Evolutionary conservation across 35 echinoderm and acorn worm genomes (phyloP).

Genomic region (Apostichopus parvimensis): DNA sequence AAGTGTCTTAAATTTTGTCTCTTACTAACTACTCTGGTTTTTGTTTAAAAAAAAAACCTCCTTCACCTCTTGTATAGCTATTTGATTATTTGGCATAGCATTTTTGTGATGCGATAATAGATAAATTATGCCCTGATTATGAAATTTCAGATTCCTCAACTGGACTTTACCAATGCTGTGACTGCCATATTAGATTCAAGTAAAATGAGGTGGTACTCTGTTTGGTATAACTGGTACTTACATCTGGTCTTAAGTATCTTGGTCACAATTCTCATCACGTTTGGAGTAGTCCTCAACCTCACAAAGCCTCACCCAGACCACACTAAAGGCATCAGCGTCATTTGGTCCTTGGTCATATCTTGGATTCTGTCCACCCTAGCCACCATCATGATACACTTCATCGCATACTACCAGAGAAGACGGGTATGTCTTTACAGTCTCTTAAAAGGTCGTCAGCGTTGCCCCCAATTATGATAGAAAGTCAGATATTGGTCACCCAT

Average conservation of each 20-base stretch:
- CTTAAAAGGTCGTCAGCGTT: no score
- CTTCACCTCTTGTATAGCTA: no score
- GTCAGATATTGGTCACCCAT: no score
- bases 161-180: conserved; percentile 73
- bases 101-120: background rate
- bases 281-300: conserved; percentile 74
- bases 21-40: no score
- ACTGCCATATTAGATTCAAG: conserved; percentile 65
- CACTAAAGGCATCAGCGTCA: conserved; percentile 50
- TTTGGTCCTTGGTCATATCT: conserved; percentile 59
- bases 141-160: conserved; percentile 72
- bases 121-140: background rate
- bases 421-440: conserved; percentile 48
- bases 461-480: no score
- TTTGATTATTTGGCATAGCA: background rate
- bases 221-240: conserved; percentile 83
- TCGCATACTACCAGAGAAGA: conserved; percentile 62
- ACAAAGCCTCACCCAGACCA: conserved; percentile 46
- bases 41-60: no score
- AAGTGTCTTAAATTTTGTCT: no score
- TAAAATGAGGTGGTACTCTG: conserved; percentile 86
- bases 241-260: conserved; percentile 55
- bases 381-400: conserved; percentile 58
- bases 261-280: conserved; percentile 70
- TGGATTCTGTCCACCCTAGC: conserved; percentile 61